Evolutionary conservation across 2,113 vertebrate species (phyloP).

Genomic region (Notechis scutatus): DNA sequence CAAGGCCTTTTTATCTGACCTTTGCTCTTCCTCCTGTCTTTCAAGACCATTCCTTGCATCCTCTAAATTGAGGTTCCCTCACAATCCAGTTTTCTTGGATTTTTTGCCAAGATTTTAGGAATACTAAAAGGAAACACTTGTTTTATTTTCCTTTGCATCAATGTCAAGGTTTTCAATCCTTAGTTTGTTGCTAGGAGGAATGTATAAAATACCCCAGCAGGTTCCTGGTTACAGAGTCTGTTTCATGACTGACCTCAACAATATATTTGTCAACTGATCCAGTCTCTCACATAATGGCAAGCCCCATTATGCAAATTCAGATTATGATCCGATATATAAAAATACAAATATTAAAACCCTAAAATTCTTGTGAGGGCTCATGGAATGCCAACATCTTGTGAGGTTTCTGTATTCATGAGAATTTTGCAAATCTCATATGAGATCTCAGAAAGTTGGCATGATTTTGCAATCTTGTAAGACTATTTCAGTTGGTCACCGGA

Average conservation of each 20-base stretch:
- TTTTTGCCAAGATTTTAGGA: neutral
- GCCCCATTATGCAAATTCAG: neutral
- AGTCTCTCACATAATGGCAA: neutral
- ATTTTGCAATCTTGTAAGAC: neutral
- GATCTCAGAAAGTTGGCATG: neutral
- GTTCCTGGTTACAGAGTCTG: neutral
- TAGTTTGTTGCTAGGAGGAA: neutral
- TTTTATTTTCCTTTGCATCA: neutral
- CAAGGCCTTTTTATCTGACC: neutral
- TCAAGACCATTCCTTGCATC: neutral
- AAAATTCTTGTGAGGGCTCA: neutral
- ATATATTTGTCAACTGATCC: neutral
- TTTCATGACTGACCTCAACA: neutral
- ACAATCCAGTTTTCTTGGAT: neutral
- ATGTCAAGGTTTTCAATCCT: neutral
- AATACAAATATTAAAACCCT: neutral
- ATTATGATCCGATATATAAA: neutral
- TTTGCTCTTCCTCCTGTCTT: neutral
- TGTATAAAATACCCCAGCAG: neutral
- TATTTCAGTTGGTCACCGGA: neutral
- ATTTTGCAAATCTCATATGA: neutral
- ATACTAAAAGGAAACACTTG: neutral
- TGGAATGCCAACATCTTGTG: neutral
- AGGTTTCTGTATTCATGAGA: neutral
- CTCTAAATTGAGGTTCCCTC: too few species aligned